Conservation (phyloP, 2,797 vertebrate genomes). For the Lutjanus argentimaculatus region DNA sequence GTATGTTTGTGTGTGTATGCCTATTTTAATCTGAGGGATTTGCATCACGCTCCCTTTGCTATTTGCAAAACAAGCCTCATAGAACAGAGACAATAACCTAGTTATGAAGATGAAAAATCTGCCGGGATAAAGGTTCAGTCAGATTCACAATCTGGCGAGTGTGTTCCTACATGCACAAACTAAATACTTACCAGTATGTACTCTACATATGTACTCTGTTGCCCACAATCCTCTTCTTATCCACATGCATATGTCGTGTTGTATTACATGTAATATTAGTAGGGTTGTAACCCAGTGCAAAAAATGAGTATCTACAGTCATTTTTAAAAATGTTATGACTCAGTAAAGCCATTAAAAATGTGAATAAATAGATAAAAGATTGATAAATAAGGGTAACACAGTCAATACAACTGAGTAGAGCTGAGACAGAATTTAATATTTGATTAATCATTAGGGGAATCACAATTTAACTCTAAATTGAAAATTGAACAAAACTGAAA, state of each 20-base stretch:
- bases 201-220: not conserved
- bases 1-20: constrained; percentile 48
- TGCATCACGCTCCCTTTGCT: constrained; percentile 50
- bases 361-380: not conserved
- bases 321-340: not conserved
- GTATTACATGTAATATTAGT: not conserved
- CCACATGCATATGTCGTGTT: not conserved
- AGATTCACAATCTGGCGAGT: constrained; percentile 27
- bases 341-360: not conserved
- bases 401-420: not conserved
- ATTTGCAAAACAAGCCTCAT: constrained; percentile 56
- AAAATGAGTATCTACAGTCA: not conserved
- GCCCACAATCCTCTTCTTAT: constrained; percentile 6
- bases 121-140: constrained; percentile 14
- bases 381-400: not conserved
- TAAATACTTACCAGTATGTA: constrained; percentile 2
- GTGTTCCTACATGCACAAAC: constrained; percentile 1
- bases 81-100: constrained; percentile 40
- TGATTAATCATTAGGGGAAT: not conserved
- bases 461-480: too few relatives aligned
- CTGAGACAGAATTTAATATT: not conserved
- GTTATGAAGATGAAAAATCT: constrained; percentile 51
- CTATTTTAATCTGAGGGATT: constrained; percentile 70
- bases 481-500: too few relatives aligned
- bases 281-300: not conserved